Evolutionary conservation across 2,113 vertebrate genomes (phyloP), one percentile per base, ranked within the genome.

Genomic region (Oostethus manadensis): DNA sequence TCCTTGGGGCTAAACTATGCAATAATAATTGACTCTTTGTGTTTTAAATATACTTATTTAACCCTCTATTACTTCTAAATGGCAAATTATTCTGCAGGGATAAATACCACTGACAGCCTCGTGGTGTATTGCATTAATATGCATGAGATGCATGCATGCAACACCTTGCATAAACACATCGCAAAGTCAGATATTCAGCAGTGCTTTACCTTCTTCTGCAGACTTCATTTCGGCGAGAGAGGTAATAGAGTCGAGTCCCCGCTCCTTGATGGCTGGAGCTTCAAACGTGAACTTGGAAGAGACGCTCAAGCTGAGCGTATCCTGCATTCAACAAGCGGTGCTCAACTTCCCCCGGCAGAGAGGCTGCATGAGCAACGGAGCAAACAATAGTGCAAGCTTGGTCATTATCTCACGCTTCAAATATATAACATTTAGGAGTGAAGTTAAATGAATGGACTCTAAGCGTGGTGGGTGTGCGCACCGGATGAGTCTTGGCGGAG

Each of bases 191-290:
- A 35, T 1, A 16, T 3, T 13, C 47, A 29, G 21, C 13, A 16
- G 23, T 11, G n/a, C n/a, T 26, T 75, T 92, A 94, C 94, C 93
- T 95, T 96, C 94, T 74, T 95, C 93, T 58, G 93, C 94, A 58
- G 93, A 94, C 88, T 94, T 95, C 94, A 96, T 95, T 20, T 87
- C 88, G 88, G 83, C 50, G 77, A 80, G 55, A 71, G 83, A 79
- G 65, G 66, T 76, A 77, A 81, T 62, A 72, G 72, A 63, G 72
- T 86, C 85, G 76, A 89, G 82, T 87, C 83, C 86, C 64, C 82
- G 83, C 81, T 91, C 83, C 60, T 79, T 85, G 66, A 81, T 81
- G 81, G 83, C 70, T 84, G 89, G 67, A 78, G 90, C 82, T 84
- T 89, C 89, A 78, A 89, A 87, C 76, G 87, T 88, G 78, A 92